Evolutionary conservation across 2,113 vertebrate species (phyloP), one percentile per base, ranked within the genome.

Genomic region (Grus americana): DNA sequence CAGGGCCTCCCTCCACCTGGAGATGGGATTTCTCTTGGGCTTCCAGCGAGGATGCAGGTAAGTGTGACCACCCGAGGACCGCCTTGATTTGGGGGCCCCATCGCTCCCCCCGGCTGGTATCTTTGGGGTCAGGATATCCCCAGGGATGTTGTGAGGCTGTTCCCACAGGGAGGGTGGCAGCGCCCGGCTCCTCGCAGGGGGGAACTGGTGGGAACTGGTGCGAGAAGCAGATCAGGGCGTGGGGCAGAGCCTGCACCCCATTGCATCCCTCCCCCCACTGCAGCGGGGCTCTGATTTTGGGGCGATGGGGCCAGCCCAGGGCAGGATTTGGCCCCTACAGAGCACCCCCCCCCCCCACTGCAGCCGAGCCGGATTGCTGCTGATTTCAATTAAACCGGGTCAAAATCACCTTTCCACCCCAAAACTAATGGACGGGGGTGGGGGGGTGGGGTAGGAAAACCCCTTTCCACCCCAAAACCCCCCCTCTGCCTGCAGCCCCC

Each of bases 41-140:
- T 76, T 24, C 36, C 65, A 40, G 62, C 2, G 2, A 32, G 66
- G 47, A 4, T 16, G 5, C 15, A 1, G 26, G 49, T 24, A 6
- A 73, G 36, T 4, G 55, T 5, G 57, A 12, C 11, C 3, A 0
- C 61, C 36, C 4, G 2, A 15, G 40, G 17, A 0, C 2, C 8
- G 32, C 34, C 18, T 54, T 13, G 18, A 9, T 18, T 15, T 34
- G n/a, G 46, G 58, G 30, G 29, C 17, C 36, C 38, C 42, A 7
- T 21, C 4, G 5, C 29, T 17, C 23, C 9, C 8, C 59, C 36
- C 12, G 2, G 3, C 46, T 47, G 23, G 9, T 2, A 2, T 40
- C n/a, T 44, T n/a, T 62, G 66, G 36, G 10, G 21, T 32, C 17
- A 5, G 44, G 44, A 11, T 4, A 3, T 15, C 6, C 36, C 17